Evolutionary conservation across 2,113 vertebrate species (phyloP), one percentile per base, ranked within the genome.

Genomic region (Silurus glanis): DNA sequence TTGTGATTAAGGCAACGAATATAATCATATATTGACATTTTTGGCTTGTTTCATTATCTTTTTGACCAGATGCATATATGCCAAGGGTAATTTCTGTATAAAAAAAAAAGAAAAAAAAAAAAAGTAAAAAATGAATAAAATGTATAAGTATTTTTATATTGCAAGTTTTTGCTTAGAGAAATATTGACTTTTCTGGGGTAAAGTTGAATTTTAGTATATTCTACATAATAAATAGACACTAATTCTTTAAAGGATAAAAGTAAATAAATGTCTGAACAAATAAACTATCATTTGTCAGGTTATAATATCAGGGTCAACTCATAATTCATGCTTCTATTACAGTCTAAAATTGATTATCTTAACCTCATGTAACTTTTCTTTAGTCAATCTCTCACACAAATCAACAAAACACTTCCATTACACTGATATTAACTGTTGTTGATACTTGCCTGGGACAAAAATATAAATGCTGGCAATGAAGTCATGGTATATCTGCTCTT

Each of bases 391-490:
- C 12, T 5, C 16, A 14, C n/a, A 67, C 10, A 13, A 28, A 67
- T 67, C 62, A 13, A 14, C 10, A 14, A 67, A 67, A 72, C 19
- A 21, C 8, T 28, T 37, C 37, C 2, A 47, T 71, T 1, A 1
- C 47, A 45, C 28, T 71, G 69, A 71, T 37, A 45, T 47, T 45
- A 19, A 74, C 71, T 5, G 0, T 13, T 45, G 78, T 45, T 59
- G 28, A n/a, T 47, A 69, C 47, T 89, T 90, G 98, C 98, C 98
- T 94, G 96, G 95, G 53, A 99, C 97, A 6, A 95, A 98, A 83
- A 99, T 89, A 83, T 98, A 99, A 55, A 98, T 95, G 1, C 92
- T 93, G 0, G 94, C 93, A 56, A 95, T 95, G 37, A 93, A 91
- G 0, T 95, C 95, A 0, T 84, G 86, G 0, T 91, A 91, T 0